Base-by-base conservation (phyloP, 2,888 invertebrate species). In the Cataglyphis livida region DNA sequence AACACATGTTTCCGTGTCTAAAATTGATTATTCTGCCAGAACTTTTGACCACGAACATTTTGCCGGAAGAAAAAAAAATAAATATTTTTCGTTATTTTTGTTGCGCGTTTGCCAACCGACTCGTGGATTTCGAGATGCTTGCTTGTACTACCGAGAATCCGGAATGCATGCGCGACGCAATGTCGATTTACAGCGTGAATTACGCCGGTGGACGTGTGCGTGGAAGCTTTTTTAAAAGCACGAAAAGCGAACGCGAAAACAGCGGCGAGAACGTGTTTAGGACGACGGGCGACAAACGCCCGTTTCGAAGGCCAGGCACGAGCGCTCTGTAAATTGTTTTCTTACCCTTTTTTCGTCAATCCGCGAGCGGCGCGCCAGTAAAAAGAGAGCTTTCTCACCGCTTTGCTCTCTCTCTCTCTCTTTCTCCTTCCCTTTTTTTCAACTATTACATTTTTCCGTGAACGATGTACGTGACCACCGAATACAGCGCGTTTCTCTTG, bases 271-370 rank as follows among this genome's bases (percentile, higher is more conserved):
- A 90, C 90, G 90, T 90, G 90, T 90, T 89, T 86, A 89, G 84
- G 90, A 82, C 85, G 74, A 57, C 64, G 75, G 70, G 64, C 62
- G 78, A 57, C 76, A 78, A 75, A 64, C 82, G 81, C 57, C 85
- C 85, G 87, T 85, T 90, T 89, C 85, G 90, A 84, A 90, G 85
- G 88, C 90, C 82, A 83, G 65, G 90, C 90, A 90, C 90, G 90
- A 90, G 84, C 87, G 25, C 48, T 84, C 85, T 90, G 90, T 83
- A 90, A 90, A 90, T 90, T 90, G 90, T 90, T 90, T 90, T 90
- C 90, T 88, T 87, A 89, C 90, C 89, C 89, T 90, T 89, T 81
- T 79, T 68, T 66, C 86, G 87, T 84, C 86, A 87, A 89, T 89
- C 66, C 86, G 85, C 87, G 66, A 57, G 48, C 59, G 38, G 38